These are phyloP conservation scores for Brachylomia viminalis DNA, from an alignment of 2,888 invertebrate genomes.

Conservation along the genomic window DNA sequence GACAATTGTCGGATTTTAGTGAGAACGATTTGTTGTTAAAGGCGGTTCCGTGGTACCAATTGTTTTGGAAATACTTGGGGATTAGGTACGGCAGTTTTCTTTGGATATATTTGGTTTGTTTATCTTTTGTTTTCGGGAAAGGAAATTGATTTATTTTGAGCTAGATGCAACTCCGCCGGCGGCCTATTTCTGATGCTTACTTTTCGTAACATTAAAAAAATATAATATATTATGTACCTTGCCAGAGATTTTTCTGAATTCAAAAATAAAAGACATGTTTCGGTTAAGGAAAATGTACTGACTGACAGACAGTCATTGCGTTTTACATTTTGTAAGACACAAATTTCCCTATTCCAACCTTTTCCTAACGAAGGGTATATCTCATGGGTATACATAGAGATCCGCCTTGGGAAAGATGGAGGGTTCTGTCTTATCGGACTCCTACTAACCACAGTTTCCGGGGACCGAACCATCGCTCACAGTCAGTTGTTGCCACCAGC, in stretches of 20 bases:
- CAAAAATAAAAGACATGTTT: not conserved
- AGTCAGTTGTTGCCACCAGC: not conserved
- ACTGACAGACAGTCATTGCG: not conserved
- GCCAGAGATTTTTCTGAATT: not conserved
- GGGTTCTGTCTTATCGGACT: not conserved
- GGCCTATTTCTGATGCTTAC: too few relatives aligned
- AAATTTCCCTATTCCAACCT: not conserved
- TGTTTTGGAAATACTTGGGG: constrained; percentile 25
- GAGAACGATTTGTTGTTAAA: constrained; percentile 49
- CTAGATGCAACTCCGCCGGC: too few relatives aligned
- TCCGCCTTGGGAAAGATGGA: not conserved
- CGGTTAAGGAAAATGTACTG: too few relatives aligned
- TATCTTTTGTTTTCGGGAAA: not conserved
- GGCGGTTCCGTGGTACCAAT: constrained; percentile 24
- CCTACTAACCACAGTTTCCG: not conserved
- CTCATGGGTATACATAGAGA: not conserved
- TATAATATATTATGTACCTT: not conserved
- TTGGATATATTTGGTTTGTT: constrained; percentile 19
- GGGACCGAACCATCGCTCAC: not conserved
- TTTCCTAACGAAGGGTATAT: constrained; percentile 1
- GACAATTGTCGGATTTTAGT: constrained; percentile 49
- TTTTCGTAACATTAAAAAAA: too few relatives aligned
- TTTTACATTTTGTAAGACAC: not conserved
- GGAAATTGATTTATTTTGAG: not conserved
- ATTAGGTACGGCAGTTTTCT: constrained; percentile 40